These are phyloP conservation scores for Homalodisca vitripennis DNA, from an alignment of 1,140 invertebrate species.

Conservation along the genomic window DNA sequence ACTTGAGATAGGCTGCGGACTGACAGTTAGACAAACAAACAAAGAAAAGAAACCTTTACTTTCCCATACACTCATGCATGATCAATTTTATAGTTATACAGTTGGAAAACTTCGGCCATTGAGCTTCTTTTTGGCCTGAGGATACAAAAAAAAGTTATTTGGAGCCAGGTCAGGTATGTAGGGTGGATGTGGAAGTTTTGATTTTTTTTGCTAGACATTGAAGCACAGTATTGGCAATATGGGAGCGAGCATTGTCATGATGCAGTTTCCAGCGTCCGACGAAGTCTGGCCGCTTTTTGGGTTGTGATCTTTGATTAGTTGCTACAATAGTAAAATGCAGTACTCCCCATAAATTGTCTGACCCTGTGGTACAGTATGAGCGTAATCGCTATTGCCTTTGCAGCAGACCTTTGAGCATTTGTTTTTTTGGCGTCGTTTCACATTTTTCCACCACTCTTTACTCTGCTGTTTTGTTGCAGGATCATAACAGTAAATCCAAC, in stretches of 20 bases:
- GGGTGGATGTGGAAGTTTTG: conserved; percentile 30
- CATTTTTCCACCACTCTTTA: background rate
- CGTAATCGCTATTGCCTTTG: conserved; percentile 27
- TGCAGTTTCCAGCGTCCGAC: conserved; percentile 13
- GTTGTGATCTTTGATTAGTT: conserved; percentile 23
- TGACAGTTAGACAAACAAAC: too few relatives aligned
- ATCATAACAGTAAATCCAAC: conserved; percentile 15
- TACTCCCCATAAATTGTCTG: conserved; percentile 19
- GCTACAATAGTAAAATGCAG: conserved; percentile 9
- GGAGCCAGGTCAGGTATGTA: conserved; percentile 17
- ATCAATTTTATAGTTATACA: too few relatives aligned
- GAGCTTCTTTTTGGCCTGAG: conserved; percentile 12
- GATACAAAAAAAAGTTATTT: conserved; percentile 27
- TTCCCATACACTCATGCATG: too few relatives aligned
- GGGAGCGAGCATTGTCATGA: conserved; percentile 26
- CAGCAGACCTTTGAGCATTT: conserved; percentile 15
- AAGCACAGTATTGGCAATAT: conserved; percentile 10
- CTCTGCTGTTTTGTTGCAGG: conserved; percentile 15
- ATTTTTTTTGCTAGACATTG: conserved; percentile 12
- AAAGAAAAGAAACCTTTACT: too few relatives aligned
- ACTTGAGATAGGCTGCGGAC: too few relatives aligned
- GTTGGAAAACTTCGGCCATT: conserved; percentile 1
- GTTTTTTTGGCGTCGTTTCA: conserved; percentile 19
- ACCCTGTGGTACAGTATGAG: conserved; percentile 25
- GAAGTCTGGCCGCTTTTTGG: conserved; percentile 28